These are phyloP conservation scores for Lasioglossum baleicum DNA, from an alignment of 1,140 invertebrate genomes.

Conservation along the genomic window DNA sequence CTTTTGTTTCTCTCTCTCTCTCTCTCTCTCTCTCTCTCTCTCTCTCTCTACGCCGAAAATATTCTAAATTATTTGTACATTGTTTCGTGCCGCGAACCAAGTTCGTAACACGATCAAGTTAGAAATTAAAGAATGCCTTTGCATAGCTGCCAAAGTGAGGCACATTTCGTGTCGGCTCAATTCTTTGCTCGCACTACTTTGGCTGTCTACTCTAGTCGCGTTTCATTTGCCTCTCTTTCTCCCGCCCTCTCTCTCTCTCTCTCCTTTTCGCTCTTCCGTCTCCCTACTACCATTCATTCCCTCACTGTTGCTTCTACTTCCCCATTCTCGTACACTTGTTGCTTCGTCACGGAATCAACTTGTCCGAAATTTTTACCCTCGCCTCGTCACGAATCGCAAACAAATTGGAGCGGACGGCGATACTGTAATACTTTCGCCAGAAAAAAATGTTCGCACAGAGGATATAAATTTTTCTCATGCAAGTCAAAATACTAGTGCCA, in stretches of 20 bases:
- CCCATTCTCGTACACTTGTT: conserved; percentile 42
- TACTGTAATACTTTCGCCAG: not conserved
- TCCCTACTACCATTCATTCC: not conserved
- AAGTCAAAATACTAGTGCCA: no score
- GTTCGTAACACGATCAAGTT: conserved; percentile 10
- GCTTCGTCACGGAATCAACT: conserved; percentile 42
- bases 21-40: no score
- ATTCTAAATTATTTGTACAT: not conserved
- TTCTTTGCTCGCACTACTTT: conserved; percentile 33
- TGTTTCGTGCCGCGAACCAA: conserved; percentile 1
- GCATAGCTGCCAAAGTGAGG: conserved; percentile 12
- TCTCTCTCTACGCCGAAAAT: no score
- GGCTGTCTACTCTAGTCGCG: conserved; percentile 14
- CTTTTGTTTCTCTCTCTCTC: no score
- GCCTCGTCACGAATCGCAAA: not conserved
- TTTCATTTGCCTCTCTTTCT: conserved; percentile 22
- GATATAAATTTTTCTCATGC: no score
- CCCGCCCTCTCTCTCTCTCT: not conserved
- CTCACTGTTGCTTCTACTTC: conserved; percentile 1
- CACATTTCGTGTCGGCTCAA: conserved; percentile 23
- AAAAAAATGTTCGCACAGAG: not conserved
- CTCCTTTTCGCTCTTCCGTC: not conserved
- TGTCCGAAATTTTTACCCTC: conserved; percentile 31
- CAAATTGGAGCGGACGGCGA: not conserved
- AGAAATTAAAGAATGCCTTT: conserved; percentile 16